Percentiles rank a stretch among this genome's conserved stretches.
phyloP scores from a whole-genome alignment of 2,113 vertebrate species.

The Perognathus longimembris region DNA sequence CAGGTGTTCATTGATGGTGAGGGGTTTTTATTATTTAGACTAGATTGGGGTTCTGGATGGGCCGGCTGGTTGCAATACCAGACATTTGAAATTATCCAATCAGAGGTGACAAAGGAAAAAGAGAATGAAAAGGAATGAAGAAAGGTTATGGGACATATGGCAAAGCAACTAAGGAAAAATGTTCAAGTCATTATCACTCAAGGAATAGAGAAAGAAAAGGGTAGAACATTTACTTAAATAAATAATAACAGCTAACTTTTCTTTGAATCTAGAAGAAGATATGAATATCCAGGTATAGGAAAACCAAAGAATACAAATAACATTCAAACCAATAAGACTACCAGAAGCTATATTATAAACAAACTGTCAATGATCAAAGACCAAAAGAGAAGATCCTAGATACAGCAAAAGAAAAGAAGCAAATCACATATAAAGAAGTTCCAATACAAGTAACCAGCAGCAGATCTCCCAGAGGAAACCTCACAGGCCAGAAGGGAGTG shows the following conservation, averaged over 20 bases:
- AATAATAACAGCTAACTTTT: not conserved
- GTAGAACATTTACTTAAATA: not conserved
- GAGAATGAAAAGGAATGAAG: constrained; percentile 46
- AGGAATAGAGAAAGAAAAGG: not conserved
- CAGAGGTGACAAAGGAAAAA: constrained; percentile 34
- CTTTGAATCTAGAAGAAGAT: not conserved
- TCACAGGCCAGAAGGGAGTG: not conserved
- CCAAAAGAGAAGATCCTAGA: not conserved
- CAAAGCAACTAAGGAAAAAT: not conserved
- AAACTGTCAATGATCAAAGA: not conserved
- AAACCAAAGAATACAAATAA: not conserved
- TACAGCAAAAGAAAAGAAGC: not conserved
- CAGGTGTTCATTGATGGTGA: not conserved
- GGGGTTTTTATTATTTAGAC: constrained; percentile 28
- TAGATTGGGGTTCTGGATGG: constrained; percentile 41
- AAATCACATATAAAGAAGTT: not conserved
- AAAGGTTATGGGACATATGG: not conserved
- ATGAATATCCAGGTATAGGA: not conserved
- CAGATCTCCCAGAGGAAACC: not conserved
- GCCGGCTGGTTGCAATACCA: constrained; percentile 50
- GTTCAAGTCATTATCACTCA: not conserved
- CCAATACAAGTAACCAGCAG: not conserved
- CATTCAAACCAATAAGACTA: not conserved
- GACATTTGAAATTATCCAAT: constrained; percentile 44
- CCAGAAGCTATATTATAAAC: not conserved